Percentiles rank a stretch among this genome's conserved stretches.
These are phyloP conservation scores for Eupleurogrammus muticus DNA, from an alignment of 2,797 vertebrate species.

Conservation along the genomic window DNA sequence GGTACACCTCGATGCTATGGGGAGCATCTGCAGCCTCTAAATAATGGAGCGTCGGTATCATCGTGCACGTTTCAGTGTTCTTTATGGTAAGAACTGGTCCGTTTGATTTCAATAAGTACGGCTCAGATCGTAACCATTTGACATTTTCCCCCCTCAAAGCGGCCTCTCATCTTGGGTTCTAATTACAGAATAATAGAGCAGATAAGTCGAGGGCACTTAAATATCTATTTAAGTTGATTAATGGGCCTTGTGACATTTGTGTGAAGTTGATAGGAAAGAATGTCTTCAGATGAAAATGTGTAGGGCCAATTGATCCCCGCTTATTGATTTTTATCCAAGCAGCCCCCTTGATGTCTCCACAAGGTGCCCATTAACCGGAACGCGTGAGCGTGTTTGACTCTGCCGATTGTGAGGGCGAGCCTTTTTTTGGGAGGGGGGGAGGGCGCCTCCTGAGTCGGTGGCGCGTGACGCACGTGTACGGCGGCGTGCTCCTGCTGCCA, in stretches of 20 bases:
- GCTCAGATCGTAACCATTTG: slow-evolving; percentile 28
- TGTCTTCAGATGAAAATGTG: slow-evolving; percentile 55
- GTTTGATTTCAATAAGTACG: slow-evolving; percentile 33
- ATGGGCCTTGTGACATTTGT: slow-evolving; percentile 76
- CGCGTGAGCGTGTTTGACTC: slow-evolving; percentile 44
- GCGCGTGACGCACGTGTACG: slow-evolving; percentile 63
- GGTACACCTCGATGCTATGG: slow-evolving; percentile 13
- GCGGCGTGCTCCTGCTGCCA: slow-evolving; percentile 60
- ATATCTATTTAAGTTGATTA: slow-evolving; percentile 73
- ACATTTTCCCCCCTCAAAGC: slow-evolving; percentile 31
- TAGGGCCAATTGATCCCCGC: slow-evolving; percentile 61
- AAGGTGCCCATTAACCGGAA: slow-evolving; percentile 71
- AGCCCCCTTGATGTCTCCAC: slow-evolving; percentile 52
- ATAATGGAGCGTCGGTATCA: slow-evolving; percentile 46
- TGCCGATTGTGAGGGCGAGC: slow-evolving; percentile 45
- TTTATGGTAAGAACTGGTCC: slow-evolving; percentile 22
- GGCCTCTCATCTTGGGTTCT: slow-evolving; percentile 49
- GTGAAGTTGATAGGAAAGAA: slow-evolving; percentile 59
- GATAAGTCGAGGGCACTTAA: slow-evolving; percentile 61
- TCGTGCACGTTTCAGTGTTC: slow-evolving; percentile 43
- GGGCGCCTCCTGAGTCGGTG: slow-evolving; percentile 59
- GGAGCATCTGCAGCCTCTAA: slow-evolving; percentile 20
- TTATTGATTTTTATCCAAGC: slow-evolving; percentile 72
- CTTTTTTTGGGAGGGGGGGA: slow-evolving; percentile 41
- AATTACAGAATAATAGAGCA: slow-evolving; percentile 70